Base-by-base conservation (phyloP, 2,888 invertebrate genomes). In the Drosophila atripex region DNA sequence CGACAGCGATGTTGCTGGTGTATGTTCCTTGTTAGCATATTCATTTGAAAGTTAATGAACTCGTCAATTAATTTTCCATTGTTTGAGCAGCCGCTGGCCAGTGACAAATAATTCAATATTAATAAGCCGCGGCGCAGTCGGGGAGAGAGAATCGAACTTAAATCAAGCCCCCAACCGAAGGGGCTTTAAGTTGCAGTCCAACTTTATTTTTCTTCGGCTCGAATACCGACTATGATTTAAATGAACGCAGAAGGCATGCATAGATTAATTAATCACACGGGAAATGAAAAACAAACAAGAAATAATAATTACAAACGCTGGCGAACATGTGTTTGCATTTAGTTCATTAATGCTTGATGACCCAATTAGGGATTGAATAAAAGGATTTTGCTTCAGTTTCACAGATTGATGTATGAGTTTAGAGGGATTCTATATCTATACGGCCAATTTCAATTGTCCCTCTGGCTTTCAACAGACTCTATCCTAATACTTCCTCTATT, bases 31-130 rank as follows among this genome's bases (percentile, higher is more conserved):
- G 69, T 86, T 85, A 87, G 80, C 76, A 75, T 63, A 80, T 78
- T 80, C 82, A 87, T 87, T 78, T 74, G 70, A 49, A 72, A 88
- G 84, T 86, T 88, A 80, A 80, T 88, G 86, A 80, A 88, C 83
- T 86, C 86, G 83, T 78, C 86, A 80, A 80, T 80, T 88, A 80
- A 86, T 86, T 66, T 43, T 79, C 75, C 76, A 80, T 82, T 82
- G 80, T 88, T 65, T 66, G 70, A 59, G 49, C 64, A 55, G 75
- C 75, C 71, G 71, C 70, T 28, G 74, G 71, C 56, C 70, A 66
- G 61, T 72, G 61, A 57, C 74, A 74, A 73, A 82, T 82, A 78
- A 76, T 83, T 52, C 49, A 74, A 83, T 78, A 75, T 80, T 80
- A 75, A 78, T 76, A 73, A 49, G 52, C 61, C 51, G 16, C 11